Evolutionary conservation across 2,888 invertebrate genomes (phyloP).

Genomic region (Cremastinae sp.): DNA sequence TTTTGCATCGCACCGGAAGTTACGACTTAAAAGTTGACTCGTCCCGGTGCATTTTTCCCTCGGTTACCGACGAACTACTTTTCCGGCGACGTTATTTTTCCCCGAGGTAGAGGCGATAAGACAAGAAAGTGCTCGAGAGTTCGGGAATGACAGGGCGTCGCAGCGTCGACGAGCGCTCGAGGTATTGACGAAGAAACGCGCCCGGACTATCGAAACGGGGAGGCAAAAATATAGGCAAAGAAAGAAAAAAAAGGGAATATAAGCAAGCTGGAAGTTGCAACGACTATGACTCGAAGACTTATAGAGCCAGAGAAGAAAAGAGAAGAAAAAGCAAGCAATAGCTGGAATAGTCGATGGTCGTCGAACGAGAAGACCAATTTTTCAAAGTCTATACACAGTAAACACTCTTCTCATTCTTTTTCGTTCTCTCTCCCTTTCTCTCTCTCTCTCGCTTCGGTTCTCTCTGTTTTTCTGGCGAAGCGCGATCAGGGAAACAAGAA

Average conservation of each 20-base stretch:
- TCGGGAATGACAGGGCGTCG: not conserved
- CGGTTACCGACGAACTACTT: not conserved
- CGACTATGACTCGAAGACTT: not conserved
- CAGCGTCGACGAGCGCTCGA: constrained; percentile 1
- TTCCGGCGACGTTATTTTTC: constrained; percentile 26
- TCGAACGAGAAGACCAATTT: constrained; percentile 49
- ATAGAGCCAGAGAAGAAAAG: not conserved
- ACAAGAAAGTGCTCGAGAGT: constrained; percentile 15
- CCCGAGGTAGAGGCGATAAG: constrained; percentile 33
- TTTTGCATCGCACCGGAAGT: no score
- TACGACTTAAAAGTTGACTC: no score
- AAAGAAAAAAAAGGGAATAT: not conserved
- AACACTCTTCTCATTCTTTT: not conserved
- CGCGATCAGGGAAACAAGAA: constrained; percentile 20
- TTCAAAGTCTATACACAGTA: constrained; percentile 14
- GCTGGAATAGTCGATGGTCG: constrained; percentile 34
- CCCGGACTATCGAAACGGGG: not conserved
- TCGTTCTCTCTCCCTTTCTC: not conserved
- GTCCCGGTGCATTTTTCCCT: not conserved
- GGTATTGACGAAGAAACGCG: constrained; percentile 22
- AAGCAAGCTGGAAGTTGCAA: not conserved
- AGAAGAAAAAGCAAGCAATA: not conserved
- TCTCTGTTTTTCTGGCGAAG: constrained; percentile 6
- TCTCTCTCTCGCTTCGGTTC: not conserved
- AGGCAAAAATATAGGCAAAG: not conserved